These are phyloP conservation scores for Clarias batrachus DNA, from an alignment of 2,113 vertebrate genomes.

Conservation along the genomic window DNA sequence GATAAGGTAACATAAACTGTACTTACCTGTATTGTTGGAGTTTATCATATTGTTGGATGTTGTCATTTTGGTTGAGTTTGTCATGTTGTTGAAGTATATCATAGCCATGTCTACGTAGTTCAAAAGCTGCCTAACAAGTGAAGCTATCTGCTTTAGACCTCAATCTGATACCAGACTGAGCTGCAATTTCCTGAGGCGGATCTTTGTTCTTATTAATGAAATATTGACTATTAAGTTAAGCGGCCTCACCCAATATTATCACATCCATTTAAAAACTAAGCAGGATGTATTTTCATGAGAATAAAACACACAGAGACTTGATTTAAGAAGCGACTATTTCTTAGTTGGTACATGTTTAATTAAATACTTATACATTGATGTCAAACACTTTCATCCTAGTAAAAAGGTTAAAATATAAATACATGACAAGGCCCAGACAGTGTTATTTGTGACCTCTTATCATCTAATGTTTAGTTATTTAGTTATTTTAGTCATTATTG, in stretches of 20 bases:
- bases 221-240: background rate
- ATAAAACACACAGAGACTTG: background rate
- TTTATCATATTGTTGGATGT: background rate
- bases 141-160: background rate
- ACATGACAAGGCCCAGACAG: background rate
- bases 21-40: background rate
- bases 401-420: background rate
- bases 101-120: background rate
- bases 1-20: background rate
- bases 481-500: no score
- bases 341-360: background rate
- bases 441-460: background rate
- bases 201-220: background rate
- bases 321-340: background rate
- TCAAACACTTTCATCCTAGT: background rate
- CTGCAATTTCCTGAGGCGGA: slow-evolving; percentile 28
- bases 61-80: background rate
- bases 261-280: background rate
- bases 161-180: background rate
- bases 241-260: background rate
- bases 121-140: background rate
- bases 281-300: background rate
- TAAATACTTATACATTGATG: background rate
- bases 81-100: background rate
- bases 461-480: background rate